Evolutionary conservation across 2,797 vertebrate species (phyloP).

Genomic region (Artibeus lituratus): DNA sequence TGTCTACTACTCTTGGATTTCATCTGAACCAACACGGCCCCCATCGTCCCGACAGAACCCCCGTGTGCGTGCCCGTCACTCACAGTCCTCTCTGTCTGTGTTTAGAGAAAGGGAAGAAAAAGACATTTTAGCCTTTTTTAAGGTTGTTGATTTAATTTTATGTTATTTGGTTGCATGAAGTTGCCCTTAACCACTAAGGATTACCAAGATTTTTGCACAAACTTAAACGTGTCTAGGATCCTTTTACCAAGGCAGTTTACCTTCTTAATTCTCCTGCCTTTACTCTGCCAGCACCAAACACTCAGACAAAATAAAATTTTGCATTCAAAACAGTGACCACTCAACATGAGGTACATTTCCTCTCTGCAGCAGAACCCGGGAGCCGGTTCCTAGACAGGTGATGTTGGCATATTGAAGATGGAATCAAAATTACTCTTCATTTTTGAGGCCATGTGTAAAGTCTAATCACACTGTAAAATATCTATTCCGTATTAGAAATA

Average conservation of each 20-base stretch:
- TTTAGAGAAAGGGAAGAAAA: constrained; percentile 76
- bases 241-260: constrained; percentile 75
- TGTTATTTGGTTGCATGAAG: constrained; percentile 85
- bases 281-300: constrained; percentile 37
- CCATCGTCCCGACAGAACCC: constrained; percentile 82
- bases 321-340: constrained; percentile 54
- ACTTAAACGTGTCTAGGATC: constrained; percentile 73
- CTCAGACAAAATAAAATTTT: constrained; percentile 71
- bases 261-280: constrained; percentile 50
- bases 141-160: constrained; percentile 80
- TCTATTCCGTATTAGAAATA: constrained; percentile 84
- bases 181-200: constrained; percentile 81
- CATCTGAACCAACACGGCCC: constrained; percentile 85
- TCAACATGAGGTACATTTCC: constrained; percentile 66
- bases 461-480: constrained; percentile 83
- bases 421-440: constrained; percentile 75
- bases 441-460: constrained; percentile 79
- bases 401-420: constrained; percentile 65
- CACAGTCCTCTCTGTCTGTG: constrained; percentile 86
- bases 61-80: constrained; percentile 85
- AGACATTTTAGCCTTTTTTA: constrained; percentile 82
- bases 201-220: constrained; percentile 75
- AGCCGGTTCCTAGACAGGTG: constrained; percentile 69
- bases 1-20: constrained; percentile 88
- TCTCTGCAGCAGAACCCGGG: constrained; percentile 65